A percentile compares a stretch with the other conserved stretches of the same genome.
These are phyloP conservation scores for Pachyseris speciosa DNA, from an alignment of 64 coral and sea anemone genomes.

Conservation along the genomic window DNA sequence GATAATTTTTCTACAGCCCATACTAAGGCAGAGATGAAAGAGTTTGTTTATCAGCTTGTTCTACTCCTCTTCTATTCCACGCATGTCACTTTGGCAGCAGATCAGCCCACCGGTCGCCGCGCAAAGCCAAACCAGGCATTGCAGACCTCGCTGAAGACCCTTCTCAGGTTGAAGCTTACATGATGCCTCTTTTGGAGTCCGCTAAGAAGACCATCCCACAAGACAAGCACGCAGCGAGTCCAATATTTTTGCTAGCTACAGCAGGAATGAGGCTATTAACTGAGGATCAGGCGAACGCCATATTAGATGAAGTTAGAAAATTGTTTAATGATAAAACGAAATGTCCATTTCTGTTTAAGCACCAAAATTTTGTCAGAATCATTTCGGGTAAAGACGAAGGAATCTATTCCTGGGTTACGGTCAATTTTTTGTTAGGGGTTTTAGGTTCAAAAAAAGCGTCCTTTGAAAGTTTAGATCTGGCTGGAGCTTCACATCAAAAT, in stretches of 20 bases:
- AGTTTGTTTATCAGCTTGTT: background rate
- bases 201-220: constrained; percentile 37
- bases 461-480: constrained; percentile 34
- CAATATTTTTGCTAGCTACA: constrained; percentile 34
- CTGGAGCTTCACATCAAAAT: constrained; percentile 54
- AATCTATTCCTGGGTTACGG: constrained; percentile 30
- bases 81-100: background rate
- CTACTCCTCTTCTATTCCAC: background rate
- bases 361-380: background rate
- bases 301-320: constrained; percentile 36
- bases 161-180: background rate
- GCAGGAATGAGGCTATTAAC: constrained; percentile 48
- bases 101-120: background rate
- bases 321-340: constrained; percentile 10
- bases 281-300: background rate
- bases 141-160: background rate
- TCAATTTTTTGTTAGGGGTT: constrained; percentile 39
- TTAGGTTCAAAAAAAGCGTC: background rate
- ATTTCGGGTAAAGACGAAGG: constrained; percentile 28
- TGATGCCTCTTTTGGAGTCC: constrained; percentile 28
- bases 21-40: background rate
- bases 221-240: background rate
- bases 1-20: background rate
- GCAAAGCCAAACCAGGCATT: constrained; percentile 28
- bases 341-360: constrained; percentile 28